Evolutionary conservation across 2,888 invertebrate species (phyloP), one percentile per base, ranked within the genome.

Genomic region (Ptychoptera albimana): DNA sequence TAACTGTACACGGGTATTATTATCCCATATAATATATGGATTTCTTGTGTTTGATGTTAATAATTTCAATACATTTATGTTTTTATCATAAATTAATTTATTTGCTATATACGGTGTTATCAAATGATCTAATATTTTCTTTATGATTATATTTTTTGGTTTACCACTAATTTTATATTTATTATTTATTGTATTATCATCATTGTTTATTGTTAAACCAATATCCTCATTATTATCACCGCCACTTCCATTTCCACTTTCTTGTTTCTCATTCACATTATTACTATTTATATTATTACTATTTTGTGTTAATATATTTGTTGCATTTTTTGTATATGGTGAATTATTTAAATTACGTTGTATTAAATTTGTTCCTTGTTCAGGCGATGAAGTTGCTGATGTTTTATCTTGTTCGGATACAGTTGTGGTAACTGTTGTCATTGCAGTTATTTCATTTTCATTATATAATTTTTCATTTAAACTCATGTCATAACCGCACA

Each of bases 11-110:
- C 98, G 73, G 0, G 97, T 97, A 8, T 85, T 83, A 67, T 98
- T 98, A 67, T 98, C 89, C 98, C 98, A 99, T 37, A 98, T 82
- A 23, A 99, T 71, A 65, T 97, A 94, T 0, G 98, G 98, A 57
- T 85, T 93, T 51, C 88, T 84, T 58, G 88, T 86, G 65, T 98
- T 98, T 35, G 92, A 91, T 54, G 91, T 98, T n/a, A 99, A 65
- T 11, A 82, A 77, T 69, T 98, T 98, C 45, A 98, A 69, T 39
- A 94, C 86, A 71, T 89, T 85, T 60, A 83, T 79, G 2, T 86
- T 79, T 44, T 79, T 74, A 9, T 76, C 73, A 39, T 75, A 73
- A 7, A 75, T 69, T 43, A 97, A 70, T 57, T 84, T 79, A 47
- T 80, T 74, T 30, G 91, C 79, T 47, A 97, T 67, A 59, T 86